Conservation (phyloP, 2,888 invertebrate genomes). For the Eudemis profundana region DNA sequence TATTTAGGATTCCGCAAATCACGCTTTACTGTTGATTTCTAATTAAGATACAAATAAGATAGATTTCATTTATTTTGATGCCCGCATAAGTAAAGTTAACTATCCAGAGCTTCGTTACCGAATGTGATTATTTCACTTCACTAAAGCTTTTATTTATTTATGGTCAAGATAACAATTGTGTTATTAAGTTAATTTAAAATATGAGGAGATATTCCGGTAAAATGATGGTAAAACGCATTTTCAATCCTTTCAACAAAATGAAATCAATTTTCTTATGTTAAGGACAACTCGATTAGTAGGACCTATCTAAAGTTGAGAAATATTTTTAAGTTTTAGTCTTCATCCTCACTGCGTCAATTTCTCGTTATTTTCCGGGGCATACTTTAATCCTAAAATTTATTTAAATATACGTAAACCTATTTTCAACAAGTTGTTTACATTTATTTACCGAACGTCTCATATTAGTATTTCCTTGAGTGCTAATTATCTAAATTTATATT, state of each 20-base stretch:
- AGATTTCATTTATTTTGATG: slow-evolving; percentile 7
- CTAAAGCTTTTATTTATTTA: slow-evolving; percentile 54
- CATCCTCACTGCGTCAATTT: too few species aligned
- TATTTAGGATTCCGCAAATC: slow-evolving; percentile 4
- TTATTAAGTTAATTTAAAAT: neutral
- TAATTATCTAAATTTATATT: neutral
- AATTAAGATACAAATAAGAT: slow-evolving; percentile 5
- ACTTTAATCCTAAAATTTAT: too few species aligned
- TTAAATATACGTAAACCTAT: neutral
- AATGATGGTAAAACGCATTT: too few species aligned
- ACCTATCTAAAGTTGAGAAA: too few species aligned
- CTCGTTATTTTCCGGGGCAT: too few species aligned
- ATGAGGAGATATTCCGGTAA: neutral
- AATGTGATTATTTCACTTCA: slow-evolving; percentile 53
- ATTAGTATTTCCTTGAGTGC: neutral
- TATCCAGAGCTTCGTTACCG: slow-evolving; percentile 48
- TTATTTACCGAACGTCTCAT: neutral
- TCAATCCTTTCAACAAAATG: too few species aligned
- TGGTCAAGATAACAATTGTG: slow-evolving; percentile 62
- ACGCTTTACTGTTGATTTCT: neutral
- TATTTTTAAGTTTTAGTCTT: too few species aligned
- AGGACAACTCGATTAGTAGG: too few species aligned
- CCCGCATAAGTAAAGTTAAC: slow-evolving; percentile 50
- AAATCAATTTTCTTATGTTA: too few species aligned
- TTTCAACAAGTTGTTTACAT: neutral